A percentile compares a stretch with the other conserved stretches of the same genome.
Evolutionary conservation across 2,888 invertebrate species (phyloP).

Genomic region (Sphaerophoria rueppellii): DNA sequence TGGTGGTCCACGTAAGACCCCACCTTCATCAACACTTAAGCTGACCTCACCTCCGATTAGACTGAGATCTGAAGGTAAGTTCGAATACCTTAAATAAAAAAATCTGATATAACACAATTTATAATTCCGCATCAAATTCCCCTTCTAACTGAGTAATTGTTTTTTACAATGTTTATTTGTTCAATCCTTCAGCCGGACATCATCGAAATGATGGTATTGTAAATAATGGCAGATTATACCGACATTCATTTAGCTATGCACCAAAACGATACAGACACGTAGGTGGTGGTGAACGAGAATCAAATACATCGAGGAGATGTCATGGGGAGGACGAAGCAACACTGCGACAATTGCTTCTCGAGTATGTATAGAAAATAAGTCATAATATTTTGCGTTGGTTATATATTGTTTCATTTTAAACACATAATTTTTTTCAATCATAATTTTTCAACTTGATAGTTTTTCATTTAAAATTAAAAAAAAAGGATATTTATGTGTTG

Average conservation of each 20-base stretch:
- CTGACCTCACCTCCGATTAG: slow-evolving; percentile 83
- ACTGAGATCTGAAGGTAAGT: slow-evolving; percentile 82
- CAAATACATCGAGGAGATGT: slow-evolving; percentile 82
- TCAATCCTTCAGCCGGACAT: slow-evolving; percentile 78
- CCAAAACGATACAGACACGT: slow-evolving; percentile 81
- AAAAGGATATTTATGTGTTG: slow-evolving; percentile 16
- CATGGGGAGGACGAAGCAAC: slow-evolving; percentile 93
- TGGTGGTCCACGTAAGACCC: slow-evolving; percentile 83
- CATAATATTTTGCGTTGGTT: background rate
- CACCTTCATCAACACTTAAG: slow-evolving; percentile 82
- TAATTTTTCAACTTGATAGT: slow-evolving; percentile 30
- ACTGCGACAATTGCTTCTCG: slow-evolving; percentile 97
- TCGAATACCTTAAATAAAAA: background rate
- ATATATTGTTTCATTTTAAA: background rate
- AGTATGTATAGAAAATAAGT: slow-evolving; percentile 85
- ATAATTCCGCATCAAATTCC: background rate
- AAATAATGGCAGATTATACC: slow-evolving; percentile 82
- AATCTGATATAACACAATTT: slow-evolving; percentile 8
- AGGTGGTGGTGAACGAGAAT: slow-evolving; percentile 81
- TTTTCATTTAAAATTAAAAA: slow-evolving; percentile 36
- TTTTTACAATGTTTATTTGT: slow-evolving; percentile 13
- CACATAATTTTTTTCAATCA: slow-evolving; percentile 18
- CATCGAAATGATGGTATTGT: slow-evolving; percentile 79
- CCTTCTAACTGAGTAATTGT: background rate
- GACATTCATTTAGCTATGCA: slow-evolving; percentile 82